Base-by-base conservation (phyloP, 2,113 vertebrate genomes). In the Notarius quadriscutis region DNA sequence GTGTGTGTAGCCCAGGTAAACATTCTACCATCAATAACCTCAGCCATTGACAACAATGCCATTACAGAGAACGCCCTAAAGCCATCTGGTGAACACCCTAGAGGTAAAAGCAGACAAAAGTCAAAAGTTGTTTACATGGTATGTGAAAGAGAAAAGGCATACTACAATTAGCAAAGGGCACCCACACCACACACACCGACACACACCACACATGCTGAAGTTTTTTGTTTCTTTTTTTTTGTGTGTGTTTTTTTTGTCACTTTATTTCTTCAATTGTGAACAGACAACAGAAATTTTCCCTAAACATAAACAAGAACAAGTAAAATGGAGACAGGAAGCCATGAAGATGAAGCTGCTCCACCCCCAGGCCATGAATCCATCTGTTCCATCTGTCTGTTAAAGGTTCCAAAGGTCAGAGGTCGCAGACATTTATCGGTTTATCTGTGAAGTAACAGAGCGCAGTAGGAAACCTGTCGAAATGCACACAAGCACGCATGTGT, bases 401-500 rank as follows among this genome's bases (percentile, higher is more conserved):
- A 83, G 90, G 91, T 58, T 60, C 85, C 80, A 81, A 86, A 90
- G 90, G 91, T 57, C 91, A 93, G 82, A 93, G 94, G 92, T 93
- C 89, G 85, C 92, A 93, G 92, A 93, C 93, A 91, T 84, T 20
- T 91, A 94, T 95, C 91, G 82, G 92, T 95, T 91, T 92, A 91
- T 92, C 84, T 89, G 81, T 89, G 78, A 69, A 74, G 84, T 86
- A 89, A 63, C 9, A 89, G 69, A 83, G 87, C 77, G 51, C 65
- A 78, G 87, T 88, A 84, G 82, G 55, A 51, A n/a, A 58, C 27
- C 9, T 34, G 82, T 84, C 11, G 85, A 87, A 80, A 78, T 55
- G 89, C n/a, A n/a, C n/a, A 22, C 25, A 77, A 83, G 48, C 53
- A 15, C 17, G 74, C 58, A 57, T 81, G 50, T 25, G 11, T 58